Conservation (phyloP, 92 coral and sea anemone genomes). For the Zoanthus sociatus region DNA sequence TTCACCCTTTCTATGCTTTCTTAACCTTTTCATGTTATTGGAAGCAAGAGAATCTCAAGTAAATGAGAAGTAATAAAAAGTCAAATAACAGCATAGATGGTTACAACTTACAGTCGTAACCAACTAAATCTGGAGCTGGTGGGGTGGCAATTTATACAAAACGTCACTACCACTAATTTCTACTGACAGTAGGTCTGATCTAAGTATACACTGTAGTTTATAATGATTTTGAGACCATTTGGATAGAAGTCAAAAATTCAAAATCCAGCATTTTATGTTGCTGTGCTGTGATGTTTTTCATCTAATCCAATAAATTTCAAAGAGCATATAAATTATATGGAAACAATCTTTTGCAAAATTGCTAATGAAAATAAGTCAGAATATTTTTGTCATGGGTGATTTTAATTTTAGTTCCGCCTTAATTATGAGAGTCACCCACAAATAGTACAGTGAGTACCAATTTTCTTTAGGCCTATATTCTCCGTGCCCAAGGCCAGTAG, state of each 20-base stretch:
- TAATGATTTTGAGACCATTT: constrained; percentile 49
- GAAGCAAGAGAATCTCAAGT: not conserved
- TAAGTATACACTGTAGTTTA: too few species aligned
- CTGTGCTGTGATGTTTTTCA: not conserved
- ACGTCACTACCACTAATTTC: not conserved
- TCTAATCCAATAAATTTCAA: not conserved
- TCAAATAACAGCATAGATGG: not conserved
- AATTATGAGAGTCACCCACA: too few species aligned
- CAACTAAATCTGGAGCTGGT: constrained; percentile 52
- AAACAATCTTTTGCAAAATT: not conserved
- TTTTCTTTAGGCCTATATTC: too few species aligned
- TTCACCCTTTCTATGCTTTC: not conserved
- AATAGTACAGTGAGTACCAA: too few species aligned
- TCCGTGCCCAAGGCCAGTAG: too few species aligned
- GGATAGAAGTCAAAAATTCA: constrained; percentile 31
- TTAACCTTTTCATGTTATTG: not conserved
- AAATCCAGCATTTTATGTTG: constrained; percentile 1
- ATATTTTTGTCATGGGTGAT: not conserved
- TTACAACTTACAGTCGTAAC: not conserved
- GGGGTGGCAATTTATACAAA: constrained; percentile 49
- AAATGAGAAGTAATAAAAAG: not conserved
- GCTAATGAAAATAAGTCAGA: not conserved
- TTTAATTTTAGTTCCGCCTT: not conserved
- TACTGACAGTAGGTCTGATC: constrained; percentile 36
- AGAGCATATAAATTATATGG: constrained; percentile 32